Base-by-base conservation (phyloP, 1,140 invertebrate genomes). In the Sminthurinus signatus region DNA sequence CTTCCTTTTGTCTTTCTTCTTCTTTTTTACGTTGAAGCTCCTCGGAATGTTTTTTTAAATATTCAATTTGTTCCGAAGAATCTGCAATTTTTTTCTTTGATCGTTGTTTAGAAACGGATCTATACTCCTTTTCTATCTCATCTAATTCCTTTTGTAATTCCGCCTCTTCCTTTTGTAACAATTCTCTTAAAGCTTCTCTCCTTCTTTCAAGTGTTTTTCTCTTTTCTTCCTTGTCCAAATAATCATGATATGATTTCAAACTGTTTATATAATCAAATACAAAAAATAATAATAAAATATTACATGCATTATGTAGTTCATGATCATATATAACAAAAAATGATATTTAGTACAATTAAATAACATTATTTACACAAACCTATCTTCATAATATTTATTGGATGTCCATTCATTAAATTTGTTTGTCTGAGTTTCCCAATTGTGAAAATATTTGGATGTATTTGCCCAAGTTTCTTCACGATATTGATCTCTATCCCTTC, bases 371-470 rank as follows among this genome's bases (percentile, higher is more conserved):
- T n/a, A n/a, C n/a, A n/a, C n/a, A 17, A 10, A 56, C 54, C 54
- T 42, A 12, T 56, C 54, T 36, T 56, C 54, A 42, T 39, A 56
- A 27, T 39, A 56, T 23, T 56, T 32, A 4, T 19, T 21, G 14
- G 54, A 56, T 14, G 54, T 56, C 54, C 54, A 56, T 10, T 36
- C 54, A 23, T 56, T 56, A 42, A 39, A 42, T 39, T 56, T 56
- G 29, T 12, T 42, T 5, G 21, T 31, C 8, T 21, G 27, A 21
- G 29, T 42, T 42, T 36, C 54, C 54, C 54, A 56, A 36, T 3
- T 31, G 4, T 29, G n/a, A 42, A 56, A 56, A 39, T 56, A 56
- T 28, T 56, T 56, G 8, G 54, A 5, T 4, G 29, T 23, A 56
- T 56, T 56, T 12, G 29, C 5, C 54, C 54, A 56, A 21, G 27